phyloP scores from a whole-genome alignment of 1,140 invertebrate species.

The Heterodera carotae region DNA sequence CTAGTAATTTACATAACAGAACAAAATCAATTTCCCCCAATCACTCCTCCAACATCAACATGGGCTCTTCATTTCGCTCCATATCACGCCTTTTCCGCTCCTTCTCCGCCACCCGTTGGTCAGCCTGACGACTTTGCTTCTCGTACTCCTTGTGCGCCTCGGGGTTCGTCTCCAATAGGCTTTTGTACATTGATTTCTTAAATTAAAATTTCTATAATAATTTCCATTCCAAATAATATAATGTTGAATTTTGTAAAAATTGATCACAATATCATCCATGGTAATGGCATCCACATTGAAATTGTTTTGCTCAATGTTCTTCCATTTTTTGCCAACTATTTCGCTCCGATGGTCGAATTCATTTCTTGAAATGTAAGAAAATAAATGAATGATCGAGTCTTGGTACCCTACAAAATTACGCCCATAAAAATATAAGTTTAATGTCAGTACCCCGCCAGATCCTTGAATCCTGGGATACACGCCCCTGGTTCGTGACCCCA shows the following conservation, averaged over 20 bases:
- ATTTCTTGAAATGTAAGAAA: too few species aligned
- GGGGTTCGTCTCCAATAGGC: neutral
- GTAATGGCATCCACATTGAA: slow-evolving; percentile 38
- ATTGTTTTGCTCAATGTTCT: slow-evolving; percentile 28
- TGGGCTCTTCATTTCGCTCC: neutral
- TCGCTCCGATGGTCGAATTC: neutral
- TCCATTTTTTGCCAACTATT: slow-evolving; percentile 26
- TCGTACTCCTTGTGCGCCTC: neutral
- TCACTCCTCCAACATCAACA: neutral
- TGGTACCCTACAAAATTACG: too few species aligned
- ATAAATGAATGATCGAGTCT: too few species aligned
- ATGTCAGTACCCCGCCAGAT: too few species aligned
- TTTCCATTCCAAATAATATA: neutral
- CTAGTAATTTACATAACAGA: too few species aligned
- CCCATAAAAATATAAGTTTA: too few species aligned
- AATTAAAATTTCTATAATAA: too few species aligned
- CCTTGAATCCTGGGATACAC: too few species aligned
- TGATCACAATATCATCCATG: slow-evolving; percentile 36
- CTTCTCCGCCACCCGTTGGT: slow-evolving; percentile 1
- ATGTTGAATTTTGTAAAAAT: neutral
- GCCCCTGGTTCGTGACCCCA: neutral
- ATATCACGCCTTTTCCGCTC: slow-evolving; percentile 4
- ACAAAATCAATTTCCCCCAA: too few species aligned
- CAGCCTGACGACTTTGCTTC: neutral
- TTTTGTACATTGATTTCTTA: neutral